phyloP scores from a whole-genome alignment of 1,140 invertebrate genomes.

The Protaetia brevitarsis region DNA sequence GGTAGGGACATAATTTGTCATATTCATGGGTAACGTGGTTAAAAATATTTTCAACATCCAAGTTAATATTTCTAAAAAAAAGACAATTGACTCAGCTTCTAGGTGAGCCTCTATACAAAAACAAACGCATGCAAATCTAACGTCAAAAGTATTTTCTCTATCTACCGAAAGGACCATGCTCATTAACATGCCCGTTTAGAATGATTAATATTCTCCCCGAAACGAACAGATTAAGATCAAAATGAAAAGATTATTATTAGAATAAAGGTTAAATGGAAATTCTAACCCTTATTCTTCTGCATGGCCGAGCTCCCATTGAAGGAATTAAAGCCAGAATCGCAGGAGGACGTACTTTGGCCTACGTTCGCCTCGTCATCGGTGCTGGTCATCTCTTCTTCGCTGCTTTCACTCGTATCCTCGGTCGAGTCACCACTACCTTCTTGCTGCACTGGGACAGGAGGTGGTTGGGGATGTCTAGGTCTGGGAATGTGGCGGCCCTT shows the following conservation, averaged over 20 bases:
- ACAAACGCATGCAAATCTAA: too few relatives aligned
- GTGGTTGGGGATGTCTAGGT: slow-evolving; percentile 25
- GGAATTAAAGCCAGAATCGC: slow-evolving; percentile 61
- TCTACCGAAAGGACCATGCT: too few relatives aligned
- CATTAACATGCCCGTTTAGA: too few relatives aligned
- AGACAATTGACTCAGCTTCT: too few relatives aligned
- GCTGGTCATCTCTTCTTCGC: slow-evolving; percentile 31
- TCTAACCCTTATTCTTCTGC: slow-evolving; percentile 45
- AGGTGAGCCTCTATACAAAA: too few relatives aligned
- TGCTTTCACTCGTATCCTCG: slow-evolving; percentile 31
- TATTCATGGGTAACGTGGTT: too few relatives aligned
- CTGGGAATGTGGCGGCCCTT: slow-evolving; percentile 42
- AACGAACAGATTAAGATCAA: background rate
- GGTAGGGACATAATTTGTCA: too few relatives aligned
- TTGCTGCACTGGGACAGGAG: slow-evolving; percentile 20
- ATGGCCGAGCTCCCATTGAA: slow-evolving; percentile 47
- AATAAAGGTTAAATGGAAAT: slow-evolving; percentile 23
- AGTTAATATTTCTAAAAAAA: too few relatives aligned
- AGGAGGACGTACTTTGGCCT: slow-evolving; percentile 58
- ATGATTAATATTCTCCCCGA: too few relatives aligned
- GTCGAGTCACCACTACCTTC: slow-evolving; percentile 27
- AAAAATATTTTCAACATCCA: too few relatives aligned
- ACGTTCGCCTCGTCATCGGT: slow-evolving; percentile 41
- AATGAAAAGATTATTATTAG: background rate
- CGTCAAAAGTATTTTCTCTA: too few relatives aligned